Evolutionary conservation across 2,888 invertebrate species (phyloP), one percentile per base, ranked within the genome.

Genomic region (Exocentrus adspersus): DNA sequence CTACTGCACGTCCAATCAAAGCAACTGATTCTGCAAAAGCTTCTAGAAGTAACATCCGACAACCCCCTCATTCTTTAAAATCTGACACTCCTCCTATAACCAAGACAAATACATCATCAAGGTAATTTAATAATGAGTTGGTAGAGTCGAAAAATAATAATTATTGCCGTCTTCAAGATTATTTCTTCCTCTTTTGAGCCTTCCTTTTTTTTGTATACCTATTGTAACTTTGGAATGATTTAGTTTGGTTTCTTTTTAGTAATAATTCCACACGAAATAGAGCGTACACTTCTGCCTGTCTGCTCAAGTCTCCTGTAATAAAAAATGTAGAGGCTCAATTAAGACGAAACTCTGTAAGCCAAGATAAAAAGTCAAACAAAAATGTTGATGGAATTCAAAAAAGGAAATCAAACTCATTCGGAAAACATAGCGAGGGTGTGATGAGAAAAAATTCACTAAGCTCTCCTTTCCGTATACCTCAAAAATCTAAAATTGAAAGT

Each of bases 371-470:
- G 19, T 24, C 20, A 2, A 9, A 2, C 19, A 32, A 48, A 57
- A 53, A 12, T n/a, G 32, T 54, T 43, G 28, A 28, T 17, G 43
- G 9, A 54, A 12, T 48, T 10, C 62, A 48, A 41, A 43, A 66
- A 46, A 62, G 66, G 30, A 63, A 63, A 46, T 66, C 66, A 28
- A 63, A 63, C 45, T 66, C 66, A 28, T 43, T 54, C 42, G 69
- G 62, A 52, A 65, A 60, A 16, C 67, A 67, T 12, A 45, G 57
- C 1, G 62, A 60, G 10, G 52, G 67, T 24, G 62, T 62, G 51
- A 67, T 65, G 7, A 64, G 69, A 32, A 62, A 69, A 46, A 67
- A 64, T 48, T 54, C 67, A 53, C 28, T 60, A 7, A 64, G 28
- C 45, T 64, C 69, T n/a, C 62, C 65, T 10, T 60, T 61, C 16